phyloP scores from a whole-genome alignment of 64 coral and sea anemone genomes.

The Cladopsammia gracilis region DNA sequence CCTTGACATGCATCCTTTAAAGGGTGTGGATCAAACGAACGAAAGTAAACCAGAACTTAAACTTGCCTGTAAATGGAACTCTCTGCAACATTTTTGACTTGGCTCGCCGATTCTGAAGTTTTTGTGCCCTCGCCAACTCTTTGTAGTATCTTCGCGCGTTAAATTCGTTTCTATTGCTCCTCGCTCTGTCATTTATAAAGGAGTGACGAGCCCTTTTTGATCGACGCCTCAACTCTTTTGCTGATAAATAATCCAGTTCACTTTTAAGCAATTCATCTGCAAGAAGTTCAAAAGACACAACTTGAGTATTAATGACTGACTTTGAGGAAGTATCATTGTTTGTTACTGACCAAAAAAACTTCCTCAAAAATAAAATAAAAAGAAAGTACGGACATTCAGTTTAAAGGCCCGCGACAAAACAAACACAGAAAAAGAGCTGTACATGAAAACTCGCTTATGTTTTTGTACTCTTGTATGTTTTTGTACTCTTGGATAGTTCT shows the following conservation, averaged over 20 bases:
- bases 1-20: too few species aligned
- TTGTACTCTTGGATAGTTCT: too few species aligned
- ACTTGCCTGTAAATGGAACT: not conserved
- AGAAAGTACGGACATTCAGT: too few species aligned
- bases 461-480: too few species aligned
- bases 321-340: too few species aligned
- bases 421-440: too few species aligned
- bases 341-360: too few species aligned
- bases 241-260: not conserved
- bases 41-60: not conserved
- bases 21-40: not conserved
- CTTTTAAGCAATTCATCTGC: not conserved
- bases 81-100: constrained; percentile 34
- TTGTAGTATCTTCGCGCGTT: constrained; percentile 1
- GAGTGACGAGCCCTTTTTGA: constrained; percentile 6
- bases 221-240: constrained; percentile 19
- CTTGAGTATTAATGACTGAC: not conserved
- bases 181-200: not conserved
- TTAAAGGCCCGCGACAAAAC: too few species aligned
- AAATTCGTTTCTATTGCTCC: constrained; percentile 4
- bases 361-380: too few species aligned
- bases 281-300: not conserved
- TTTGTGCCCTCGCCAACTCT: constrained; percentile 53
- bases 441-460: too few species aligned
- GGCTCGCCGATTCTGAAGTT: constrained; percentile 25